Percentiles rank a stretch among this genome's conserved stretches.
phyloP scores from a whole-genome alignment of 2,888 invertebrate species.

The Venustoraphidia nigricollis region DNA sequence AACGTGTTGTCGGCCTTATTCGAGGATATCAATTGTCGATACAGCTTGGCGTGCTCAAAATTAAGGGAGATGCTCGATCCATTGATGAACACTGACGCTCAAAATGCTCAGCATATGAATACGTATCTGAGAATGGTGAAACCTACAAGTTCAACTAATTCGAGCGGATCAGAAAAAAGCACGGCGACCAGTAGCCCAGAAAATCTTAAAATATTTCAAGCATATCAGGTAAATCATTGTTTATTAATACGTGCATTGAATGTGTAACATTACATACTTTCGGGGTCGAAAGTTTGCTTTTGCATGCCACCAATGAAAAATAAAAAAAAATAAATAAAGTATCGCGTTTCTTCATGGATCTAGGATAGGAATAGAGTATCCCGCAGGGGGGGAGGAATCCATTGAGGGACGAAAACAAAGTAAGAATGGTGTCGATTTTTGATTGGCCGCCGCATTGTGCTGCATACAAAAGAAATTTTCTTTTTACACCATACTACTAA shows the following conservation, averaged over 20 bases:
- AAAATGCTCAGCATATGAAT: conserved; percentile 69
- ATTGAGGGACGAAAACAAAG: no score
- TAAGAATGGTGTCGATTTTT: no score
- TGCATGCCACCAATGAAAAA: no score
- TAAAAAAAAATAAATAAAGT: no score
- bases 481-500: no score
- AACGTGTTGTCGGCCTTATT: conserved; percentile 51
- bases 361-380: no score
- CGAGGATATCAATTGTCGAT: conserved; percentile 66
- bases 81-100: conserved; percentile 61
- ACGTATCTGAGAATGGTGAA: conserved; percentile 50
- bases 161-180: conserved; percentile 12
- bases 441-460: no score
- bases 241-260: background rate
- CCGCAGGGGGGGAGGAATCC: no score
- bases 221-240: conserved; percentile 29
- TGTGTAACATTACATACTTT: no score
- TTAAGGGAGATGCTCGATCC: conserved; percentile 66
- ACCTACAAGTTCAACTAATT: conserved; percentile 12
- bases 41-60: conserved; percentile 72
- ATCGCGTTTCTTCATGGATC: no score
- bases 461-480: no score
- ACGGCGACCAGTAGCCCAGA: conserved; percentile 20
- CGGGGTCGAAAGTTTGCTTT: no score
- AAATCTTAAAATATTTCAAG: conserved; percentile 31